Evolutionary conservation across 2,797 vertebrate genomes (phyloP).

Genomic region (Buceros bicornis): DNA sequence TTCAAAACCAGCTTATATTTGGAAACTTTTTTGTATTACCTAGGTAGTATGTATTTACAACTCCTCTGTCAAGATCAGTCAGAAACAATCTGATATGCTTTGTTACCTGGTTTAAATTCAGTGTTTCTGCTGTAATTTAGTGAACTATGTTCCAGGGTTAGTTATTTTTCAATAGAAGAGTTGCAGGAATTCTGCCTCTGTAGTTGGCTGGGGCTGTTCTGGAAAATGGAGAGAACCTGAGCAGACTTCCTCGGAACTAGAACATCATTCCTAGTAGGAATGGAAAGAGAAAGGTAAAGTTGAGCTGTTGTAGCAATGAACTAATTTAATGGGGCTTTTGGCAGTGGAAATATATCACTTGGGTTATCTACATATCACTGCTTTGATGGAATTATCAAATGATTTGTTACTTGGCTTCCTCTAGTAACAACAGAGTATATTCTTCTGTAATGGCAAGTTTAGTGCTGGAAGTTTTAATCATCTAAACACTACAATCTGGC

Average conservation of each 20-base stretch:
- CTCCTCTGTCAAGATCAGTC: not conserved
- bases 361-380: not conserved
- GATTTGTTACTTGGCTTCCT: slow-evolving; percentile 16
- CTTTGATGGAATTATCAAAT: not conserved
- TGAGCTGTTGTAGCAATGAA: not conserved
- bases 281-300: not conserved
- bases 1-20: not conserved
- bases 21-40: not conserved
- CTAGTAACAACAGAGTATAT: not conserved
- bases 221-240: not conserved
- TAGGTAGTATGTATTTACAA: not conserved
- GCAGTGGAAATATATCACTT: not conserved
- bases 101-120: not conserved
- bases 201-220: not conserved
- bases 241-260: not conserved
- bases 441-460: not conserved
- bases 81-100: not conserved
- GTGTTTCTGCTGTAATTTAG: not conserved
- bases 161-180: not conserved
- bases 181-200: not conserved
- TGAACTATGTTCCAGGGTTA: not conserved
- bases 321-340: not conserved
- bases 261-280: not conserved
- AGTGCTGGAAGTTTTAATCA: not conserved
- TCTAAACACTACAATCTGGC: not conserved